Evolutionary conservation across 30 jellyfish, hydroid and myxozoan species (phyloP).

Genomic region (Rhopilema esculentum): DNA sequence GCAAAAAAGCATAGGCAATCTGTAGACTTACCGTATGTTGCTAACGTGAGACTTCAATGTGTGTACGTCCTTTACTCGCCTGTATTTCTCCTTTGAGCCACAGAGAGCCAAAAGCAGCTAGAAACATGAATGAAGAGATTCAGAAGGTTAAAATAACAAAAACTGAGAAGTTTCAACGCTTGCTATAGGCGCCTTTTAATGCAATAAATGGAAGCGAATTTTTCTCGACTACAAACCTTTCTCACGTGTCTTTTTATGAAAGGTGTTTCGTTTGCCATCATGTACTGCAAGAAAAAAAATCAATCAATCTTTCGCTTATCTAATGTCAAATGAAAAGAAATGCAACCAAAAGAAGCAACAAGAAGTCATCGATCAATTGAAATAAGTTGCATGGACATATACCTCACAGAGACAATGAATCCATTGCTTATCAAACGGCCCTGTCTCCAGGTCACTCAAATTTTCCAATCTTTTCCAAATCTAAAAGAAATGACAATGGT

Average conservation of each 20-base stretch:
- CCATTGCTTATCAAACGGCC: conserved; percentile 85
- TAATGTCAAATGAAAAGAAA: neutral
- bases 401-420: conserved; percentile 88
- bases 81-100: conserved; percentile 94
- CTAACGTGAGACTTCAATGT: conserved; percentile 76
- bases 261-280: conserved; percentile 94
- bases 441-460: conserved; percentile 34
- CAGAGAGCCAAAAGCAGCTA: conserved; percentile 89
- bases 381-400: too few species aligned
- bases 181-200: too few species aligned
- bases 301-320: neutral
- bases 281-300: conserved; percentile 73
- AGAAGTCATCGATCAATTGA: neutral
- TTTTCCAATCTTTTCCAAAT: conserved; percentile 68
- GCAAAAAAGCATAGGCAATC: neutral
- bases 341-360: neutral
- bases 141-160: neutral
- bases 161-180: neutral
- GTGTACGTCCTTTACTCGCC: conserved; percentile 89
- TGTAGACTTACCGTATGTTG: conserved; percentile 61
- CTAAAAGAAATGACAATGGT: neutral
- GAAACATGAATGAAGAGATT: neutral
- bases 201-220: neutral
- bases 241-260: conserved; percentile 95
- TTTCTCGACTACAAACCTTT: conserved; percentile 65